Evolutionary conservation across 2,113 vertebrate species (phyloP), one percentile per base, ranked within the genome.

Genomic region (Gavia stellata): DNA sequence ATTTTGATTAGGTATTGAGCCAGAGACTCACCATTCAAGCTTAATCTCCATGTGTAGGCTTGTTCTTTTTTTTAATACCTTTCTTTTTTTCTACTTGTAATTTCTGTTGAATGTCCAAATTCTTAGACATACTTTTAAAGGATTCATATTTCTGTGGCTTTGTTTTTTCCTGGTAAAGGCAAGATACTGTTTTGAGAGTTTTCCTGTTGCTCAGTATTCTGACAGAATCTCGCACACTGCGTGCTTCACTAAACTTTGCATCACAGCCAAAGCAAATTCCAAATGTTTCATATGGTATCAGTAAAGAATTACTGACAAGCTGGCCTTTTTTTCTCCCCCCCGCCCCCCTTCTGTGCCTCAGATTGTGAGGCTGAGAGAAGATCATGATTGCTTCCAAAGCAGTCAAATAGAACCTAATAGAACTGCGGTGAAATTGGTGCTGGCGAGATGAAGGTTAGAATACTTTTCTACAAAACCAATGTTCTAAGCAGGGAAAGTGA

Each of bases 321-420:
- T 56, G 45, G 40, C 14, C 29, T 10, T 36, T 17, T 31, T 59
- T 67, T 20, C 24, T 11, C 1, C 1, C 1, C 1, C 1, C 53
- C 28, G 5, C 50, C 20, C 10, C 19, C 10, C 24, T 26, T 86
- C 14, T 70, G 14, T 81, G 59, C 55, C 80, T 94, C 88, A 45
- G 26, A 73, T 21, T 84, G 33, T 86, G 50, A 84, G 88, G 59
- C 61, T 79, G 50, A 62, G 40, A 75, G 47, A 84, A 71, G 65
- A 38, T 81, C 9, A 29, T 20, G 3, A 42, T 36, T 84, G 19
- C 49, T 80, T 82, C 53, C 42, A 85, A 29, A 72, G 42, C 44
- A 17, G 9, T 86, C 17, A 49, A 4, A 78, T 38, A 78, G 38
- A 73, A 59, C 9, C 26, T 70, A 21, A 20, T 7, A 73, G 50